Base-by-base conservation (phyloP, 2,888 invertebrate genomes). In the Metopia argyrocephala region DNA sequence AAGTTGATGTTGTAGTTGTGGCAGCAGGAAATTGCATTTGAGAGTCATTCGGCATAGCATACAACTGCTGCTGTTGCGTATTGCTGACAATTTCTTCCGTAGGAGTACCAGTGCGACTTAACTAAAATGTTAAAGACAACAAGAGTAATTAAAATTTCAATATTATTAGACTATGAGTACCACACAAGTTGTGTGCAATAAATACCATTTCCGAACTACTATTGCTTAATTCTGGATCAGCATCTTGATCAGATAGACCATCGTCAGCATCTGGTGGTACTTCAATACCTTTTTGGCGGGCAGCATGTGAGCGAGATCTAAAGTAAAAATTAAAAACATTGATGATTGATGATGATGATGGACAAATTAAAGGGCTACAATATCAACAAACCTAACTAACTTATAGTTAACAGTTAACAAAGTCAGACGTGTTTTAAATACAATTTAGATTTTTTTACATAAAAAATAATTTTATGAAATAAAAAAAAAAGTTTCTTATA, bases 281-380 rank as follows among this genome's bases (percentile, higher is more conserved):
- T 71, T 92, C 90, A 83, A 92, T 91, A 82, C 94, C 94, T 86
- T 94, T 93, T 85, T 92, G 91, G 86, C 94, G 93, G 83, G 94
- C 91, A 65, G 93, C 93, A 87, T 95, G 95, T 54, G 95, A 93
- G 85, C 94, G 92, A 61, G 95, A 95, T 90, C 95, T 93, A 66
- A 12, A 84, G 50, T 6, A 23, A 56, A 23, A 68, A 45, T 45
- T 20, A 31, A 52, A 25, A 18, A 38, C 9, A 31, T 7, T 0
- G 38, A 0, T 38, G 9, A 12, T 6, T 15, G 38, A 38, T 38
- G 3, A 38, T 38, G n/a, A n/a, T n/a, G n/a, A n/a, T n/a, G n/a
- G n/a, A n/a, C n/a, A n/a, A n/a, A n/a, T n/a, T n/a, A n/a, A n/a
- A n/a, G n/a, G n/a, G n/a, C n/a, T n/a, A n/a, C n/a, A n/a, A n/a